Evolutionary conservation across 2,113 vertebrate genomes (phyloP).

Genomic region (Taxidea taxus): DNA sequence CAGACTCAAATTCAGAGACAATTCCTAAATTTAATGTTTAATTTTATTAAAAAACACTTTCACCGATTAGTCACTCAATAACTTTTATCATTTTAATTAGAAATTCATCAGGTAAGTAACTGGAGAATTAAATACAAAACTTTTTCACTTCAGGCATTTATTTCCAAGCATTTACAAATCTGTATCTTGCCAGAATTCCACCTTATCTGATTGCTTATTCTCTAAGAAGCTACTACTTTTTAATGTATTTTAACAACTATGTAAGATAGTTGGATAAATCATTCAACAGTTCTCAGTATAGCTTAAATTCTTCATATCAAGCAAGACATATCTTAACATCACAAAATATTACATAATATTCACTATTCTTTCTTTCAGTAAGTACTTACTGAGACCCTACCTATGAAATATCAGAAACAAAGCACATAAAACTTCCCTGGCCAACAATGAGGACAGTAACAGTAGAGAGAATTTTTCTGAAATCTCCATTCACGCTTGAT

Average conservation of each 20-base stretch:
- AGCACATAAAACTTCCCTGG: neutral
- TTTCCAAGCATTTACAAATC: slow-evolving; percentile 32
- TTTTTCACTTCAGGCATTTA: slow-evolving; percentile 38
- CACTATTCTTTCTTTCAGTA: neutral
- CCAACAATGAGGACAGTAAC: neutral
- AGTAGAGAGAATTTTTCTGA: neutral
- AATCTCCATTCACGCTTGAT: neutral
- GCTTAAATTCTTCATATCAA: neutral
- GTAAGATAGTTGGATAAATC: neutral
- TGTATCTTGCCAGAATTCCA: slow-evolving; percentile 34
- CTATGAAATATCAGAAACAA: neutral
- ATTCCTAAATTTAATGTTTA: slow-evolving; percentile 32
- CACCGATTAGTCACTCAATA: neutral
- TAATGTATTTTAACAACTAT: slow-evolving; percentile 38
- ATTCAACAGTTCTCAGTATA: slow-evolving; percentile 3
- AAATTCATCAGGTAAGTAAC: neutral
- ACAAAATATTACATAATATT: neutral
- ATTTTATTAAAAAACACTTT: slow-evolving; percentile 39
- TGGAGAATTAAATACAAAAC: slow-evolving; percentile 23
- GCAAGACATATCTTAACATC: neutral
- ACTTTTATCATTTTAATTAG: slow-evolving; percentile 17
- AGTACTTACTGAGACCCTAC: neutral
- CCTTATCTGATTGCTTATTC: neutral
- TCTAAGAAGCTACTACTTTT: neutral
- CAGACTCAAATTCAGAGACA: slow-evolving; percentile 43